These are phyloP conservation scores for Okamejei kenojei DNA, from an alignment of 2,797 vertebrate species.

Conservation along the genomic window DNA sequence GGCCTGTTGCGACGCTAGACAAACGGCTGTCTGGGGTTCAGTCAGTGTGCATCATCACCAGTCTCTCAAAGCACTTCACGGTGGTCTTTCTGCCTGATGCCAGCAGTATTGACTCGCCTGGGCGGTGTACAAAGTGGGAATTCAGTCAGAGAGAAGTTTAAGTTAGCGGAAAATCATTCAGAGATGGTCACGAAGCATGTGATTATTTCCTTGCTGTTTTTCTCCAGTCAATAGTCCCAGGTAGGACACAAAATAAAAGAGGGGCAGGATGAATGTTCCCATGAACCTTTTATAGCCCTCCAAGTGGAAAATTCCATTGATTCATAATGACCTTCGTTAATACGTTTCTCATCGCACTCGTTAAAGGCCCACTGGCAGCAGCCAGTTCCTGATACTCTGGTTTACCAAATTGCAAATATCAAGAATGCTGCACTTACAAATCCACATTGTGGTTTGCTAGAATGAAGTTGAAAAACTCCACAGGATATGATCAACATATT, in stretches of 20 bases:
- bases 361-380: too few relatives aligned
- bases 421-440: neutral
- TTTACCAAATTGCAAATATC: neutral
- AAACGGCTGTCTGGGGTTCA: too few relatives aligned
- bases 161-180: neutral
- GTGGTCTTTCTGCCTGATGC: neutral
- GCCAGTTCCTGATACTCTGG: too few relatives aligned
- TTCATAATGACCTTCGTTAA: too few relatives aligned
- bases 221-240: neutral
- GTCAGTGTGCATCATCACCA: too few relatives aligned
- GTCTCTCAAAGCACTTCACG: too few relatives aligned
- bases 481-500: constrained; percentile 7
- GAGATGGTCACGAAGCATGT: neutral
- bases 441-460: neutral
- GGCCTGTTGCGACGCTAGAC: too few relatives aligned
- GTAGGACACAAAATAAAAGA: too few relatives aligned
- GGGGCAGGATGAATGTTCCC: too few relatives aligned
- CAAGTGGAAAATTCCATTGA: too few relatives aligned
- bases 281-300: too few relatives aligned
- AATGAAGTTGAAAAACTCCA: neutral
- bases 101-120: neutral
- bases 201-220: neutral
- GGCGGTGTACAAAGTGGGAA: neutral
- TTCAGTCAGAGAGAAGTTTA: neutral
- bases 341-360: too few relatives aligned